These are phyloP conservation scores for Ciconia stormi DNA, from an alignment of 2,113 vertebrate genomes.

Conservation along the genomic window DNA sequence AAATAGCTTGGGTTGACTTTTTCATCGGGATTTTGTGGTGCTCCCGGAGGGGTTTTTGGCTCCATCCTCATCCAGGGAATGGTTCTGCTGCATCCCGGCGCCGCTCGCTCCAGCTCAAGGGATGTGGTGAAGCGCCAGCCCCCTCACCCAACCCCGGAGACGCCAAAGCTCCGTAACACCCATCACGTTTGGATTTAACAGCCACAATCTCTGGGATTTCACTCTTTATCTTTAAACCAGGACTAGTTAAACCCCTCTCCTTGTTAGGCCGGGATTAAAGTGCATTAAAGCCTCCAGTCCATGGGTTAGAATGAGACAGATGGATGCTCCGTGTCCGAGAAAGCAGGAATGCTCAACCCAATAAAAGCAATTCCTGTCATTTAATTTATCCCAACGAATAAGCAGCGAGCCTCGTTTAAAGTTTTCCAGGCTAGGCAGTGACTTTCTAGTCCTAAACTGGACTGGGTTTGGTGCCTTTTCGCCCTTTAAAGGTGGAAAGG, in stretches of 20 bases:
- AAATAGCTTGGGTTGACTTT: rapidly evolving
- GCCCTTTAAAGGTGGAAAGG: neutral
- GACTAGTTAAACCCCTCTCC: neutral
- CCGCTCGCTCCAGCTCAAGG: rapidly evolving
- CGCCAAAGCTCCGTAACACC: rapidly evolving
- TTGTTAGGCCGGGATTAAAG: neutral
- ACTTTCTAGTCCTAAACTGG: neutral
- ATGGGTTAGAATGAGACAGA: neutral
- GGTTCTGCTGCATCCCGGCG: neutral
- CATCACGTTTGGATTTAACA: neutral
- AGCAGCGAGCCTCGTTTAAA: neutral
- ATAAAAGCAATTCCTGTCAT: neutral
- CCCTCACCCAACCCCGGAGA: rapidly evolving
- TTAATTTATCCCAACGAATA: neutral
- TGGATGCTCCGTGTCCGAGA: rapidly evolving
- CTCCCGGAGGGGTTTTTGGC: rapidly evolving
- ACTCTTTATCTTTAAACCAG: neutral
- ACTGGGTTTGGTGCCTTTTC: neutral
- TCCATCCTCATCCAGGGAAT: neutral
- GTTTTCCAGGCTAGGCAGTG: neutral
- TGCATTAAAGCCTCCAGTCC: neutral
- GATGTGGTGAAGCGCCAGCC: rapidly evolving
- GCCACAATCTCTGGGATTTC: neutral
- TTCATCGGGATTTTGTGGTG: rapidly evolving
- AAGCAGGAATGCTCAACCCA: neutral